These are phyloP conservation scores for Pluvialis apricaria DNA, from an alignment of 2,113 vertebrate species.

Conservation along the genomic window DNA sequence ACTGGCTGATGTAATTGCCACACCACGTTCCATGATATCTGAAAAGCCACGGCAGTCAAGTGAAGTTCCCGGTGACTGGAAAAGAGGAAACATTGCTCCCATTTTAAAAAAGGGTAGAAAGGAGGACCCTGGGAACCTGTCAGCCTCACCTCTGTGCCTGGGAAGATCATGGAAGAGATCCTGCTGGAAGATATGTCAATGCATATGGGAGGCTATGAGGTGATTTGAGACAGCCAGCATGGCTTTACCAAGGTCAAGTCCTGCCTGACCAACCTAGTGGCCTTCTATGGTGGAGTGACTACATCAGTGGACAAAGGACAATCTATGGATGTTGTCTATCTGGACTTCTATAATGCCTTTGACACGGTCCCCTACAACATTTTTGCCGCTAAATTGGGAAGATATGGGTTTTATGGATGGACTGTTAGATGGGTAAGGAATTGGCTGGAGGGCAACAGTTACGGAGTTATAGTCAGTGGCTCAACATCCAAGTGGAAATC, in stretches of 20 bases:
- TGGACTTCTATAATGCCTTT: neutral
- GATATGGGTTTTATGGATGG: too few relatives aligned
- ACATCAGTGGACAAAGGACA: neutral
- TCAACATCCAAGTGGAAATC: neutral
- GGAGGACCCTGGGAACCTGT: neutral
- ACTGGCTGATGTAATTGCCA: neutral
- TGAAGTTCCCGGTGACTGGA: neutral
- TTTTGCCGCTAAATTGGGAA: too few relatives aligned
- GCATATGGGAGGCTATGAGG: too few relatives aligned
- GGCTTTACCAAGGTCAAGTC: neutral
- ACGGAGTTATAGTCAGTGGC: neutral
- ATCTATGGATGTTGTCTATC: neutral
- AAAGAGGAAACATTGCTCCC: neutral
- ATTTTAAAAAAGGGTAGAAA: neutral
- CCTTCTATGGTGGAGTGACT: neutral
- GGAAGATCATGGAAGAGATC: neutral
- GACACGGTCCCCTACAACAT: neutral
- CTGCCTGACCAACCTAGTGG: neutral
- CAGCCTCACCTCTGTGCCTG: neutral
- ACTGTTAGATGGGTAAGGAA: too few relatives aligned
- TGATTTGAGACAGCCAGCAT: neutral
- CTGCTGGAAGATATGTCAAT: neutral
- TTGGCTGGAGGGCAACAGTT: too few relatives aligned
- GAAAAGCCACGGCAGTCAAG: neutral
- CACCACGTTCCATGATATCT: neutral